phyloP scores from a whole-genome alignment of 2,888 invertebrate genomes.

The Nasonovia ribisnigri region DNA sequence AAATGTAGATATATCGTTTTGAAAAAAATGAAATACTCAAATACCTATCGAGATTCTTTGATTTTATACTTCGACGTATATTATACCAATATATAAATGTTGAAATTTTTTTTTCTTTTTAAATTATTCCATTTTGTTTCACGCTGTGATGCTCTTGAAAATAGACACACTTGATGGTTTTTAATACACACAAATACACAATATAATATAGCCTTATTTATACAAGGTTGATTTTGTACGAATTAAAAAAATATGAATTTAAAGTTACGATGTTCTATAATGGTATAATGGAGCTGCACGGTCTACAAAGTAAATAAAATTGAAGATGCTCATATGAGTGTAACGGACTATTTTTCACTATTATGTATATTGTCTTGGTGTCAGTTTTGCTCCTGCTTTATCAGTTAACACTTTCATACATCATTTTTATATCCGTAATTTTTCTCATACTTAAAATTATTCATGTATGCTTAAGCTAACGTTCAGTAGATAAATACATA shows the following conservation, averaged over 20 bases:
- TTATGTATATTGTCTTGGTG: background rate
- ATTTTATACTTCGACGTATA: background rate
- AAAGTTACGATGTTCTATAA: slow-evolving; percentile 9
- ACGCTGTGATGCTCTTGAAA: background rate
- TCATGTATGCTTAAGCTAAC: background rate
- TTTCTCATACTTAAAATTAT: background rate
- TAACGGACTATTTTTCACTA: background rate
- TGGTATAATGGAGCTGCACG: background rate
- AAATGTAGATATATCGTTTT: background rate
- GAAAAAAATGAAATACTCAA: background rate
- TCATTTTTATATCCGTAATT: background rate
- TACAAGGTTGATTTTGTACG: background rate
- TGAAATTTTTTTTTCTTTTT: background rate
- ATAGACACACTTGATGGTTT: slow-evolving; percentile 27
- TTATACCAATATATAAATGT: background rate
- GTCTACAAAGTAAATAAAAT: slow-evolving; percentile 44
- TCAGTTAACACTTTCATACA: background rate
- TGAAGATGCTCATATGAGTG: slow-evolving; percentile 19
- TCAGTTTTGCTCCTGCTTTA: background rate
- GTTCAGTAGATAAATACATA: background rate
- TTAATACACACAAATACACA: background rate
- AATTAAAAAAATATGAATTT: slow-evolving; percentile 1
- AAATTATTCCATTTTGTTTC: slow-evolving; percentile 5
- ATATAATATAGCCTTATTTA: background rate
- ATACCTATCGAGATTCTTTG: background rate